A percentile compares a stretch with the other conserved stretches of the same genome.
These are phyloP conservation scores for Epicauta chinensis DNA, from an alignment of 1,140 invertebrate genomes.

Conservation along the genomic window DNA sequence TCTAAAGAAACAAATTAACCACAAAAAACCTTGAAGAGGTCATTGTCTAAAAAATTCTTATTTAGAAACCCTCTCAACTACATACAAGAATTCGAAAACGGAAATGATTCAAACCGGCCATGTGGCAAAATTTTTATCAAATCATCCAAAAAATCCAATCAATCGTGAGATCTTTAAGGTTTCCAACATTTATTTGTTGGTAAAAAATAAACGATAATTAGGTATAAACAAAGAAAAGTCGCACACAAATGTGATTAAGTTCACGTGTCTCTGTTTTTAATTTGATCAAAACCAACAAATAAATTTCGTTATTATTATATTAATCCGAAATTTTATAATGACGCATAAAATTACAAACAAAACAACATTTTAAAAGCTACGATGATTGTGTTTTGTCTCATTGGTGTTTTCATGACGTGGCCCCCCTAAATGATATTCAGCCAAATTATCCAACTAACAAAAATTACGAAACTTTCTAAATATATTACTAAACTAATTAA, in stretches of 20 bases:
- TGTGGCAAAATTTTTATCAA: background rate
- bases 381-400: background rate
- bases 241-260: too few relatives aligned
- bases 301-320: too few relatives aligned
- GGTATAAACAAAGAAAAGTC: too few relatives aligned
- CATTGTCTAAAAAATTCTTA: conserved; percentile 17
- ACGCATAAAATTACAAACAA: too few relatives aligned
- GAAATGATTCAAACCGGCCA: conserved; percentile 19
- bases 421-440: conserved; percentile 14
- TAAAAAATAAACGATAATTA: too few relatives aligned
- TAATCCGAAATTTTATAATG: too few relatives aligned
- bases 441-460: conserved; percentile 19
- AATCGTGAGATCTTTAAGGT: too few relatives aligned
- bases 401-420: conserved; percentile 14
- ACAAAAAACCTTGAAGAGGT: conserved; percentile 26
- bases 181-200: too few relatives aligned
- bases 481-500: conserved; percentile 7
- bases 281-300: too few relatives aligned
- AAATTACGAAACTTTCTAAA: conserved; percentile 14
- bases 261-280: too few relatives aligned
- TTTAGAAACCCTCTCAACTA: conserved; percentile 1
- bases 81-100: conserved; percentile 21
- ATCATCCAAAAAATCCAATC: too few relatives aligned
- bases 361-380: too few relatives aligned
- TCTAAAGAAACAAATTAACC: conserved; percentile 11